Evolutionary conservation across 2,888 invertebrate genomes (phyloP).

Genomic region (Siphlonurus alternatus): DNA sequence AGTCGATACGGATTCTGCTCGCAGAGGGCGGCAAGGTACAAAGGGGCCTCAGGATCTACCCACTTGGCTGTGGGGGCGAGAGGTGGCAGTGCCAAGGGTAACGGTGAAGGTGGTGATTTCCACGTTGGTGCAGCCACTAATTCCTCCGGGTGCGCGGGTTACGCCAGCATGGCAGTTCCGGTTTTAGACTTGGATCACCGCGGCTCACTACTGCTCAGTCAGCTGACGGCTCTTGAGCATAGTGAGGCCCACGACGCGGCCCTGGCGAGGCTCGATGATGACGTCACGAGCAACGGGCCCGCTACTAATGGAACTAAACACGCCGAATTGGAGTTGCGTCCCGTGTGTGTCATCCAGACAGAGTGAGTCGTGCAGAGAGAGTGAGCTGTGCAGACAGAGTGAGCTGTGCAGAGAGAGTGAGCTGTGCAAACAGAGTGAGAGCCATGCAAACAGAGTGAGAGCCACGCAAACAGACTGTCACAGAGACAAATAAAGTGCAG

Average conservation of each 20-base stretch:
- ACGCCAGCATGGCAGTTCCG: not conserved
- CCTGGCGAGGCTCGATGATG: not conserved
- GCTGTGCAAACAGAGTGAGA: no score
- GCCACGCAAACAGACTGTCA: no score
- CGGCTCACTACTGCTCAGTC: not conserved
- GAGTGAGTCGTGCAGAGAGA: no score
- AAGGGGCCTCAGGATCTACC: constrained; percentile 22
- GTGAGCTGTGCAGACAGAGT: no score
- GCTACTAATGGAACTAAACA: not conserved
- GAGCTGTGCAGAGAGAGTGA: no score
- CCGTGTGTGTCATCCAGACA: no score
- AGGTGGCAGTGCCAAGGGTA: not conserved
- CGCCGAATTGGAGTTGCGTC: not conserved
- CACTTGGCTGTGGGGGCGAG: not conserved
- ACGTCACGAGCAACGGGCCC: no score
- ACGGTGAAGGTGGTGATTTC: not conserved
- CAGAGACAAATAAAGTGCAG: no score
- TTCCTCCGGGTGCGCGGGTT: not conserved
- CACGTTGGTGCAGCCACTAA: not conserved
- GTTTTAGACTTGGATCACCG: not conserved
- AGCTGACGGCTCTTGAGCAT: not conserved
- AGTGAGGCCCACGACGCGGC: not conserved
- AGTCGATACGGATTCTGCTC: constrained; percentile 31
- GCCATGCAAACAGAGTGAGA: no score
- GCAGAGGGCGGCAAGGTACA: constrained; percentile 28